A percentile compares a stretch with the other conserved stretches of the same genome.
phyloP scores from a whole-genome alignment of 2,888 invertebrate species.

The Phytoseiulus persimilis region DNA sequence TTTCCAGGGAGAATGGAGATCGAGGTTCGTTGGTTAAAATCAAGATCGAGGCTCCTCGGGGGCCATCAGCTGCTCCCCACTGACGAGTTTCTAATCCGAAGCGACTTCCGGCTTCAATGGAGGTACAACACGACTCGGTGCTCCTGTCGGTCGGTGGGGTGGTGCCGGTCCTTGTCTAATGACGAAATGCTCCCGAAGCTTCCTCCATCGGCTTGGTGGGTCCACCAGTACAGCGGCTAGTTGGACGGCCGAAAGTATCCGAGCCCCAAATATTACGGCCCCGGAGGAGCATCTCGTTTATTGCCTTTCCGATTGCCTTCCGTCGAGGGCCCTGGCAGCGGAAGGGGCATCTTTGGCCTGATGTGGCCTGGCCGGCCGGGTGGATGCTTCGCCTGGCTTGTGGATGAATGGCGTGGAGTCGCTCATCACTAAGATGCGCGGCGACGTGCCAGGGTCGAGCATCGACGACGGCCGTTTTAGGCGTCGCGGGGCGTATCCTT shows the following conservation, averaged over 20 bases:
- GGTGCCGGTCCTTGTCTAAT: background rate
- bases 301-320: slow-evolving; percentile 32
- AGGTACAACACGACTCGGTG: background rate
- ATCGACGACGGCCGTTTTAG: background rate
- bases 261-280: background rate
- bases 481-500: background rate
- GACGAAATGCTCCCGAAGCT: background rate
- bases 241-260: background rate
- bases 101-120: background rate
- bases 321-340: background rate
- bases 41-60: background rate
- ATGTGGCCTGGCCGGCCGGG: no score
- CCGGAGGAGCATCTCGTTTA: slow-evolving; percentile 18
- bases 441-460: background rate
- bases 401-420: background rate
- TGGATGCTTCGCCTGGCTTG: no score
- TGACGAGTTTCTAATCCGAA: background rate
- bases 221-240: background rate
- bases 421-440: background rate
- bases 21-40: no score
- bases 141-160: background rate
- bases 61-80: background rate
- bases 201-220: background rate
- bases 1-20: no score
- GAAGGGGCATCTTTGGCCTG: no score